These are phyloP conservation scores for Tupaia tana DNA, from an alignment of 2,113 vertebrate genomes.

Conservation along the genomic window DNA sequence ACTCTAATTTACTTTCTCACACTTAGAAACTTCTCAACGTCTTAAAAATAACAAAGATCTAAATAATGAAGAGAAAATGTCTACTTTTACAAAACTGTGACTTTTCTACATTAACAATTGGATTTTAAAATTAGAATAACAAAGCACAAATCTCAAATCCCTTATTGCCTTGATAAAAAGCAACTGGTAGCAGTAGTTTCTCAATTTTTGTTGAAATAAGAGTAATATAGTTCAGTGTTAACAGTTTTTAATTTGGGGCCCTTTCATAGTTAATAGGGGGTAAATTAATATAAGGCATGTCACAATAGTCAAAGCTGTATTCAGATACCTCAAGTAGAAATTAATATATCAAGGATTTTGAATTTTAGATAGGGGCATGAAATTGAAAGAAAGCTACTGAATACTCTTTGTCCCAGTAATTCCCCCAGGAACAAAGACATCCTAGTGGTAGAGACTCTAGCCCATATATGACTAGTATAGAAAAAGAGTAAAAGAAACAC, in stretches of 20 bases:
- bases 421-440: background rate
- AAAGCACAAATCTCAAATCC: background rate
- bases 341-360: background rate
- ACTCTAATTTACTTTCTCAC: background rate
- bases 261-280: background rate
- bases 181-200: background rate
- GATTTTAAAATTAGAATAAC: background rate
- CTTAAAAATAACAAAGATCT: background rate
- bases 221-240: background rate
- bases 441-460: background rate
- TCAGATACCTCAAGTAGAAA: background rate
- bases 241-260: background rate
- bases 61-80: background rate
- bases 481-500: background rate
- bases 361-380: background rate
- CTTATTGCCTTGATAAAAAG: background rate
- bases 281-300: background rate
- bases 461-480: background rate
- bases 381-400: background rate
- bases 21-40: background rate
- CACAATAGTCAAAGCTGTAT: background rate
- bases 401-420: background rate
- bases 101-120: background rate
- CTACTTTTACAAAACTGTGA: background rate
- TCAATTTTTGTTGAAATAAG: conserved; percentile 12